These are phyloP conservation scores for fruit fly (Drosophila melanogaster) DNA, from an alignment of 1,140 invertebrate genomes.

Conservation along the genomic window DNA sequence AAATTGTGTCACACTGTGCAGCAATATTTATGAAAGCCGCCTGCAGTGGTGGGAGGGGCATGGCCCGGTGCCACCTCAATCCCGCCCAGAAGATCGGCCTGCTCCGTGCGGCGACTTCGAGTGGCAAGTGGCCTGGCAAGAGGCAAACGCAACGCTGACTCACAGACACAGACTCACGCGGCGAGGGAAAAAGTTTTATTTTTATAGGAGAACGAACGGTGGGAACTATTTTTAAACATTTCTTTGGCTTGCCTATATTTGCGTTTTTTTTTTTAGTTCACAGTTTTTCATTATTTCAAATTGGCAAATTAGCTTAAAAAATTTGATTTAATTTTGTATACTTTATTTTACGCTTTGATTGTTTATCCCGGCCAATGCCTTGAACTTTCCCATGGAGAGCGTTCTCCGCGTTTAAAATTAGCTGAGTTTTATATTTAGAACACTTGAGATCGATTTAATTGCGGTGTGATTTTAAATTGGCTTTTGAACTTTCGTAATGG, in stretches of 20 bases:
- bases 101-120: constrained; percentile 15
- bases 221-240: constrained; percentile 72
- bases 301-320: constrained; percentile 16
- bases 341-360: constrained; percentile 25
- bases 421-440: constrained; percentile 63
- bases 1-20: constrained; percentile 45
- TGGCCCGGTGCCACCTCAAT: neutral
- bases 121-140: constrained; percentile 42
- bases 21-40: constrained; percentile 34
- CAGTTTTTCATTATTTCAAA: constrained; percentile 29
- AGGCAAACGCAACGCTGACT: constrained; percentile 33
- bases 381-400: constrained; percentile 55
- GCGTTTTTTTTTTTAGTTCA: constrained; percentile 55
- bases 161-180: constrained; percentile 28
- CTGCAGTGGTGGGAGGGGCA: constrained; percentile 42
- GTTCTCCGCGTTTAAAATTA: constrained; percentile 53
- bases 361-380: constrained; percentile 47
- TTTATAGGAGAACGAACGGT: constrained; percentile 65
- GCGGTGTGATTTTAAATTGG: constrained; percentile 15
- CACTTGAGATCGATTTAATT: constrained; percentile 48
- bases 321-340: constrained; percentile 25
- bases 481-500: constrained; percentile 35
- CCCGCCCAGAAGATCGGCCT: neutral
- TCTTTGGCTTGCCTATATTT: constrained; percentile 60
- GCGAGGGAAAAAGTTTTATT: constrained; percentile 40